Evolutionary conservation across 2,113 vertebrate genomes (phyloP).

Genomic region (Erinaceus europaeus): DNA sequence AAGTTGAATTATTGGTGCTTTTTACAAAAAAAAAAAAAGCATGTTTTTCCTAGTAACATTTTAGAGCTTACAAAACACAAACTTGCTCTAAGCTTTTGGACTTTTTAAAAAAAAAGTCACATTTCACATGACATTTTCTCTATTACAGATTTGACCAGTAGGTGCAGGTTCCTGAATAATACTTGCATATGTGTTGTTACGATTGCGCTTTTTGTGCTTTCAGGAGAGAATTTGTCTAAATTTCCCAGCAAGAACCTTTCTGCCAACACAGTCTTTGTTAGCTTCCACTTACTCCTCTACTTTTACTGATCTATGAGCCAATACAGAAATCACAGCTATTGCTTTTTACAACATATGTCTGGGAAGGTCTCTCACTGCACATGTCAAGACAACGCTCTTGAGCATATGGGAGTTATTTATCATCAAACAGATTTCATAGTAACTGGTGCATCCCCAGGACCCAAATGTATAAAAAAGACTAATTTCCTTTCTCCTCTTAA

Average conservation of each 20-base stretch:
- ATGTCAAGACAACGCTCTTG: slow-evolving; percentile 54
- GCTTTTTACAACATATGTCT: slow-evolving; percentile 60
- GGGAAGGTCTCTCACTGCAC: slow-evolving; percentile 61
- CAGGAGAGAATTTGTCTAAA: neutral
- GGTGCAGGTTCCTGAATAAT: neutral
- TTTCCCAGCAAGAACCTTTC: neutral
- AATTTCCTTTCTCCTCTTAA: slow-evolving; percentile 66
- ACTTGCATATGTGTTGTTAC: no score
- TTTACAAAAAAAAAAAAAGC: neutral
- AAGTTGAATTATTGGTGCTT: neutral
- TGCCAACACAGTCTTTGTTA: slow-evolving; percentile 8
- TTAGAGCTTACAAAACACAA: neutral
- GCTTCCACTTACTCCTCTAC: neutral
- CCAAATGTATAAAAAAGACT: slow-evolving; percentile 65
- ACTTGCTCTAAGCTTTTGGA: neutral
- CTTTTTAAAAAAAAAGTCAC: neutral
- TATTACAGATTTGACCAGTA: neutral
- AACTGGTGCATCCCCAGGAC: slow-evolving; percentile 56
- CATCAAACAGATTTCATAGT: slow-evolving; percentile 72
- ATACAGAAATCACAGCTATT: slow-evolving; percentile 37
- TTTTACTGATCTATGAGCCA: slow-evolving; percentile 8
- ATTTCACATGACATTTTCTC: neutral
- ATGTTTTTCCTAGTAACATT: neutral
- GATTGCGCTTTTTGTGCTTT: neutral
- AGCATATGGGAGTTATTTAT: slow-evolving; percentile 74